Evolutionary conservation across 2,113 vertebrate genomes (phyloP).

Genomic region (Felis catus): DNA sequence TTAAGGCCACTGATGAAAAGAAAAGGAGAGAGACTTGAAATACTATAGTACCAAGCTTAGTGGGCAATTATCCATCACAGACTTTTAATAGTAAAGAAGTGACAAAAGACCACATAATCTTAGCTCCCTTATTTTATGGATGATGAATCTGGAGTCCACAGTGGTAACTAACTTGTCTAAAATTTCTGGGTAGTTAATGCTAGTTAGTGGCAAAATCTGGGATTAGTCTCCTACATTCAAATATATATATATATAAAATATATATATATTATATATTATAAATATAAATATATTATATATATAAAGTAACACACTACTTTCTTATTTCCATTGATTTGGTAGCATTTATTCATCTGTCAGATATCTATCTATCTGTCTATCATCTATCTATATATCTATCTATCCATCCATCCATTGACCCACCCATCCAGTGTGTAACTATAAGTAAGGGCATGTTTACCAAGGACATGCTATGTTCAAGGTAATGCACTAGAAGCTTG

Average conservation of each 20-base stretch:
- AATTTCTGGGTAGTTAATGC: background rate
- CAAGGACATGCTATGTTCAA: background rate
- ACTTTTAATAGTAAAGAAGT: background rate
- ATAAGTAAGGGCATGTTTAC: background rate
- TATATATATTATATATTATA: too few species aligned
- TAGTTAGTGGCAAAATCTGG: slow-evolving; percentile 9
- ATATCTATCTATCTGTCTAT: background rate
- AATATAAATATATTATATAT: too few species aligned
- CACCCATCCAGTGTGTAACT: background rate
- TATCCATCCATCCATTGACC: background rate
- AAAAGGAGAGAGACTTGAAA: background rate
- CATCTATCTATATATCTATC: background rate
- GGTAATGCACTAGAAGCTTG: background rate
- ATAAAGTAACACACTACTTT: background rate
- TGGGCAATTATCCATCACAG: background rate
- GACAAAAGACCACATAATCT: background rate
- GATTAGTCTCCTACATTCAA: background rate
- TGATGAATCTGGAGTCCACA: background rate
- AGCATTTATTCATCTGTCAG: background rate
- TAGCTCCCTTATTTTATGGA: background rate
- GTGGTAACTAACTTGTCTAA: background rate
- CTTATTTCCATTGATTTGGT: background rate
- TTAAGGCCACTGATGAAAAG: background rate
- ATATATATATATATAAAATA: too few species aligned
- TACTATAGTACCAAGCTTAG: background rate